Conservation (phyloP, 2,888 invertebrate genomes). For the Cephus runcator region DNA sequence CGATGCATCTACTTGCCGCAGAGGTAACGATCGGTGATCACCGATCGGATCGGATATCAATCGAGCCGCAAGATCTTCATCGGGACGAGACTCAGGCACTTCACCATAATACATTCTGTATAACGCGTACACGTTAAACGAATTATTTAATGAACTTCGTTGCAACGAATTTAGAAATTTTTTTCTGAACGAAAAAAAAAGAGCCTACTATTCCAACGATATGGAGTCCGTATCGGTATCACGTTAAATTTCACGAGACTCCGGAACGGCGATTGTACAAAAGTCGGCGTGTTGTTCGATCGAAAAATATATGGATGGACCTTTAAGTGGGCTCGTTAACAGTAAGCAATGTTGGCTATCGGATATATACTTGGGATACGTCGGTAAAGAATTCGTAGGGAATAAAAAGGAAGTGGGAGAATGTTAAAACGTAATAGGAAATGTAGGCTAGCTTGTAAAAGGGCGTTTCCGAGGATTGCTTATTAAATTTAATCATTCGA, state of each 20-base stretch:
- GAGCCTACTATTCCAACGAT: not conserved
- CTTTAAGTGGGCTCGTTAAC: not conserved
- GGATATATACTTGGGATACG: not conserved
- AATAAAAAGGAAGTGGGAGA: not conserved
- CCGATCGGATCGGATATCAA: conserved; percentile 24
- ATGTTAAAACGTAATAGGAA: not conserved
- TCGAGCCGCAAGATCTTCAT: conserved; percentile 23
- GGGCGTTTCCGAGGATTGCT: conserved; percentile 13
- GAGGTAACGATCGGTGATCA: conserved; percentile 10
- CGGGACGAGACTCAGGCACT: conserved; percentile 15
- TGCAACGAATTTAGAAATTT: not conserved
- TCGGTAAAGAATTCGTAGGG: not conserved
- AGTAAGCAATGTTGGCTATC: not conserved
- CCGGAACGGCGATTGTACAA: not conserved
- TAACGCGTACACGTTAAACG: not conserved
- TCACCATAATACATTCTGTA: not conserved
- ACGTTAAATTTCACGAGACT: not conserved
- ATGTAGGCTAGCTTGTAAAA: not conserved
- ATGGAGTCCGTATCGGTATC: not conserved
- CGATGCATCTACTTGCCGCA: conserved; percentile 1
- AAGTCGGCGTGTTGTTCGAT: not conserved
- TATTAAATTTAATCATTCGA: conserved; percentile 31
- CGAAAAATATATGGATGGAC: not conserved
- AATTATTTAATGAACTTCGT: not conserved
- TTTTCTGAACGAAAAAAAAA: not conserved